Conservation (phyloP, 2,888 invertebrate genomes). For the Petrophora chlorosata region DNA sequence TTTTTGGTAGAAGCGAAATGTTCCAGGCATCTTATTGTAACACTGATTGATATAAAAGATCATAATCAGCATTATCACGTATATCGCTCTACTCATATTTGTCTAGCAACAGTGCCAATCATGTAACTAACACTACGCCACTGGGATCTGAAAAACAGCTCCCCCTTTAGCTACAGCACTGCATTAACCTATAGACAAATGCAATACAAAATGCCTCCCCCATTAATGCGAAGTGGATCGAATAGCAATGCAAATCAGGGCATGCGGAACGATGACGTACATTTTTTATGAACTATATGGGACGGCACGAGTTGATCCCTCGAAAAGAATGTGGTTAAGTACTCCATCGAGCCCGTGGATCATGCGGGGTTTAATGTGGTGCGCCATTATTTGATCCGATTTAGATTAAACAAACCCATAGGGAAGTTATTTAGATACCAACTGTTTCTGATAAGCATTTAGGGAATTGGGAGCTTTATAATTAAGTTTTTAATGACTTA, state of each 20-base stretch:
- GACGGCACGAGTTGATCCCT: neutral
- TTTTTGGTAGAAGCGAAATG: too few relatives aligned
- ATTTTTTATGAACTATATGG: conserved; percentile 23
- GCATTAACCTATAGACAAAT: neutral
- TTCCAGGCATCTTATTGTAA: too few relatives aligned
- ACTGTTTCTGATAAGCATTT: conserved; percentile 4
- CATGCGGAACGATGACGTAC: conserved; percentile 6
- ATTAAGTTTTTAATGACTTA: too few relatives aligned
- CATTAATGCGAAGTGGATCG: conserved; percentile 20
- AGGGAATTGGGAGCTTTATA: too few relatives aligned
- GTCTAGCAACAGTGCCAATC: too few relatives aligned
- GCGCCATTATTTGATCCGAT: conserved; percentile 22
- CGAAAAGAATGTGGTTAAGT: conserved; percentile 14
- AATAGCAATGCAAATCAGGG: conserved; percentile 28
- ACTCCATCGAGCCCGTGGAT: conserved; percentile 25
- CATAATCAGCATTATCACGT: too few relatives aligned
- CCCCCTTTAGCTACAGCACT: too few relatives aligned
- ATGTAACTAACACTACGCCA: too few relatives aligned
- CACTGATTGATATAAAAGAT: too few relatives aligned
- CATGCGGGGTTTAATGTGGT: conserved; percentile 16
- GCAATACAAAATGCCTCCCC: conserved; percentile 10
- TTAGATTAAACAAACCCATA: conserved; percentile 9
- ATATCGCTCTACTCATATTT: too few relatives aligned
- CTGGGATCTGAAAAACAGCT: too few relatives aligned
- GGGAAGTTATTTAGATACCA: conserved; percentile 13